Percentiles rank a stretch among this genome's conserved stretches.
These are phyloP conservation scores for Peromyscus californicus DNA, from an alignment of 2,113 vertebrate species.

Conservation along the genomic window DNA sequence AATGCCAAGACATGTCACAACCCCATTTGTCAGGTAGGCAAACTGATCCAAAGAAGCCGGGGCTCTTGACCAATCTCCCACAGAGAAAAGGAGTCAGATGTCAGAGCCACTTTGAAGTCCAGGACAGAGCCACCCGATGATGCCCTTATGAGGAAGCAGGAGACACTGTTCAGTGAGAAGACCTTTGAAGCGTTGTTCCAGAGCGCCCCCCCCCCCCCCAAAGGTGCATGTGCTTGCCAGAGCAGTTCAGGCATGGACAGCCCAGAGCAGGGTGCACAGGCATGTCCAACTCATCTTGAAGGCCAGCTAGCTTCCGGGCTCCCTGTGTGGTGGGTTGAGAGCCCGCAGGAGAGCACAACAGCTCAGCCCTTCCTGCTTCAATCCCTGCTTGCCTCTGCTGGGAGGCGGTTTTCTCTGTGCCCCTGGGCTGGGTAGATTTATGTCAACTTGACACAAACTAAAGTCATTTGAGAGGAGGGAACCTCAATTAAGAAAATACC, in stretches of 20 bases:
- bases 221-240: not conserved
- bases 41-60: not conserved
- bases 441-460: not conserved
- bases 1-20: not conserved
- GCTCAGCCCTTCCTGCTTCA: not conserved
- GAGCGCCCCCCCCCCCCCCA: too few relatives aligned
- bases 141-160: rapidly evolving
- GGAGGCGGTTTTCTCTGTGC: not conserved
- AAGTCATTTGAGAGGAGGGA: not conserved
- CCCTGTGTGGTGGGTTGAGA: rapidly evolving
- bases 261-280: rapidly evolving
- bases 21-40: not conserved
- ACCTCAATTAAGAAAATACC: not conserved
- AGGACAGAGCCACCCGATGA: not conserved
- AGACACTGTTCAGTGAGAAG: not conserved
- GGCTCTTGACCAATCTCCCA: not conserved
- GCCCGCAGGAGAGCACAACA: too few relatives aligned
- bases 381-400: not conserved
- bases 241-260: not conserved
- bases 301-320: not conserved
- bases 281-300: not conserved
- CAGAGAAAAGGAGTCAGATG: not conserved
- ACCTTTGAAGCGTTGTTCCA: not conserved
- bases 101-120: not conserved
- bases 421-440: not conserved